Percentiles rank a stretch among this genome's conserved stretches.
phyloP scores from a whole-genome alignment of 2,888 invertebrate genomes.

The Nemoura dubitans region DNA sequence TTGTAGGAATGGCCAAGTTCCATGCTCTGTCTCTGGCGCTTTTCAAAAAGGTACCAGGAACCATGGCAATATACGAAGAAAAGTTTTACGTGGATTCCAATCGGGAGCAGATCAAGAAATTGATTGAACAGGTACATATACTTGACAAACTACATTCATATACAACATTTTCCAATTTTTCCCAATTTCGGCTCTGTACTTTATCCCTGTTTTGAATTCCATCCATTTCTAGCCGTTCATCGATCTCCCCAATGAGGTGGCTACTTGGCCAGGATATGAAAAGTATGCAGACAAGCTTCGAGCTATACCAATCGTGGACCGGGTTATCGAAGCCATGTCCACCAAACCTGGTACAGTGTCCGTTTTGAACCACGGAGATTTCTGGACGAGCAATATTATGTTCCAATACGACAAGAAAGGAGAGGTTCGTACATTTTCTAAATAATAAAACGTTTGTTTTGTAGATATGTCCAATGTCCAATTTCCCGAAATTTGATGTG shows the following conservation, averaged over 20 bases:
- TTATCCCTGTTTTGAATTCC: too few relatives aligned
- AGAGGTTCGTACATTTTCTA: not conserved
- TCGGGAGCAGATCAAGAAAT: constrained; percentile 1
- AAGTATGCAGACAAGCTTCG: constrained; percentile 14
- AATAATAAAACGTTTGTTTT: too few relatives aligned
- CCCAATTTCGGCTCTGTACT: too few relatives aligned
- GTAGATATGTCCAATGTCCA: too few relatives aligned
- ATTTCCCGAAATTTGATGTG: too few relatives aligned
- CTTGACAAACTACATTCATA: too few relatives aligned
- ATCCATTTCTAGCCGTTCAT: constrained; percentile 8
- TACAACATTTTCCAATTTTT: too few relatives aligned
- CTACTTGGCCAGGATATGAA: constrained; percentile 18
- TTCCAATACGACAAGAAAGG: constrained; percentile 31
- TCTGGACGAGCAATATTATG: constrained; percentile 30
- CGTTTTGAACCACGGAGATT: constrained; percentile 26
- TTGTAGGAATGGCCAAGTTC: constrained; percentile 22
- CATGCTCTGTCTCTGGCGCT: constrained; percentile 25
- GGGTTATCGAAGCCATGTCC: constrained; percentile 8
- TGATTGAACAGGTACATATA: constrained; percentile 30
- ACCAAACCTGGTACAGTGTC: not conserved
- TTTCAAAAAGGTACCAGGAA: not conserved
- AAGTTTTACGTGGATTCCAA: constrained; percentile 21
- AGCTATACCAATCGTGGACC: not conserved
- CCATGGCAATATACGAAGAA: constrained; percentile 18
- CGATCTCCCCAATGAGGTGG: constrained; percentile 19